Conservation (phyloP, 2,113 vertebrate species). For the Carettochelys insculpta region DNA sequence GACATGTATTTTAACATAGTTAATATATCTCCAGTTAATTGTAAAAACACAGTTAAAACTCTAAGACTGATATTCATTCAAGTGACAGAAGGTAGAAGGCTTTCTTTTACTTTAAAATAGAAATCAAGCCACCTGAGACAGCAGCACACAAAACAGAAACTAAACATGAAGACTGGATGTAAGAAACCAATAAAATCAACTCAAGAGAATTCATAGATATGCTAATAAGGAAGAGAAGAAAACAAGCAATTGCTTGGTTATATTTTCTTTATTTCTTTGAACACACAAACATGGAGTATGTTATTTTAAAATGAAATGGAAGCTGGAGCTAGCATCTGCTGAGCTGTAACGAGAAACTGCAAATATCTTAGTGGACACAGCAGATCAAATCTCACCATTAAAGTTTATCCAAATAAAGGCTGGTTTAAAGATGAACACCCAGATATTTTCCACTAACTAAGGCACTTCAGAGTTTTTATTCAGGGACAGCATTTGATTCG, state of each 20-base stretch:
- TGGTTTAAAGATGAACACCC: background rate
- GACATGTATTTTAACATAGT: background rate
- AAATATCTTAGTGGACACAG: background rate
- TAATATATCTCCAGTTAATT: background rate
- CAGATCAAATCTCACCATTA: background rate
- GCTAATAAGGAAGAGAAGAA: background rate
- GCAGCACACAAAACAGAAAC: background rate
- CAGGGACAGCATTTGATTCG: background rate
- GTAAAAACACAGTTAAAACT: background rate
- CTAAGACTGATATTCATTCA: background rate
- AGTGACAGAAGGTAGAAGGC: background rate
- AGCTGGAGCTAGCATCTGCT: background rate
- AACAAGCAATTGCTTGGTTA: background rate
- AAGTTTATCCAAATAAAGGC: background rate
- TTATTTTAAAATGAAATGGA: background rate
- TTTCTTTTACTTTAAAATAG: background rate
- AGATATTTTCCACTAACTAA: background rate
- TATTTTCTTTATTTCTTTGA: background rate
- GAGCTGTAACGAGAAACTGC: background rate
- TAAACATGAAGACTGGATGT: background rate
- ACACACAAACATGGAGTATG: background rate
- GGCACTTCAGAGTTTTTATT: background rate
- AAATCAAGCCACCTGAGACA: background rate
- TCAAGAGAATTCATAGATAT: background rate
- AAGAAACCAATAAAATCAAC: background rate